Conservation (phyloP, 2,113 vertebrate species). For the Etheostoma spectabile region DNA sequence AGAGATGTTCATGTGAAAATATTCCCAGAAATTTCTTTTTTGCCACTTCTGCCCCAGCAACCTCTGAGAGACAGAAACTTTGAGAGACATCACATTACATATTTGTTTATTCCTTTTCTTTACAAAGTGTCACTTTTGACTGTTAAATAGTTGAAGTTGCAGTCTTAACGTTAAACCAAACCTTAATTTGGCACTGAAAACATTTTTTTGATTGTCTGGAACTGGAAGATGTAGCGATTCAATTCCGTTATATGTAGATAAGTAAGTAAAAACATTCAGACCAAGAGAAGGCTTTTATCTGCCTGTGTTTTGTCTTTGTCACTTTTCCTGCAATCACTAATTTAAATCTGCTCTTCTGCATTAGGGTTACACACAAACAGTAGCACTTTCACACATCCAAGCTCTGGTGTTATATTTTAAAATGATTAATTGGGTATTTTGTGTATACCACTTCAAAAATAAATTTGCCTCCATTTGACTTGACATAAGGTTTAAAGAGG, state of each 20-base stretch:
- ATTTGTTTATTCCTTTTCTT: not conserved
- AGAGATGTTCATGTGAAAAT: too few relatives aligned
- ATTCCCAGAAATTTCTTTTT: not conserved
- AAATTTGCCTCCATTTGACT: conserved; percentile 59
- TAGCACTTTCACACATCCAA: not conserved
- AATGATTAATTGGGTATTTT: conserved; percentile 73
- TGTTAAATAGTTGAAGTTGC: not conserved
- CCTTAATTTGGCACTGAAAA: not conserved
- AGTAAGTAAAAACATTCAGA: not conserved
- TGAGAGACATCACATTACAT: not conserved
- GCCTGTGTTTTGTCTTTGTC: not conserved
- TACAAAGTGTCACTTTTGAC: not conserved
- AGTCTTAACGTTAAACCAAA: not conserved
- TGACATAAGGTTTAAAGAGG: conserved; percentile 55
- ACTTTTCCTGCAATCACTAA: conserved; percentile 14
- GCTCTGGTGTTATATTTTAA: conserved; percentile 30
- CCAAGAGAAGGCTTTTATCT: not conserved
- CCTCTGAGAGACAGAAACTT: not conserved
- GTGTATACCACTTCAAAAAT: conserved; percentile 50
- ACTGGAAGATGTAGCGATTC: not conserved
- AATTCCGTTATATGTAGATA: not conserved
- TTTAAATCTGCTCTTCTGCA: conserved; percentile 17
- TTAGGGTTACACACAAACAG: not conserved
- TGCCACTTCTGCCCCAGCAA: not conserved
- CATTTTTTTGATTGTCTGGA: not conserved